These are phyloP conservation scores for Melanotaenia nigrans DNA, from an alignment of 2,797 vertebrate species.

Conservation along the genomic window DNA sequence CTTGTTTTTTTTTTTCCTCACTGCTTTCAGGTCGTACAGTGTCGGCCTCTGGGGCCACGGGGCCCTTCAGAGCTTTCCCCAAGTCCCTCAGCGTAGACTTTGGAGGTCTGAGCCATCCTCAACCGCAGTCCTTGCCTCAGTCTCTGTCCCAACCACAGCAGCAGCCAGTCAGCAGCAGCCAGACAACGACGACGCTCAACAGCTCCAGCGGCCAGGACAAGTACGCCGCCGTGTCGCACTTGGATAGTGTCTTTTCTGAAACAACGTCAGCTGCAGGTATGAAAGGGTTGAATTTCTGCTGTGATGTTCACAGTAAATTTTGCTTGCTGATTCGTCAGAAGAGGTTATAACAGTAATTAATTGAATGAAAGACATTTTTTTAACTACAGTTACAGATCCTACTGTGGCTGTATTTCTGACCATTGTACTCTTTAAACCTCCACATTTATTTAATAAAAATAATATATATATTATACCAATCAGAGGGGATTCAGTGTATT, in stretches of 20 bases:
- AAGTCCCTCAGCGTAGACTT: conserved; percentile 87
- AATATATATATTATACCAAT: background rate
- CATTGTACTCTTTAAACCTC: background rate
- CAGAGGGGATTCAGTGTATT: background rate
- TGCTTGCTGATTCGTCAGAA: background rate
- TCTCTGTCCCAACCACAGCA: conserved; percentile 63
- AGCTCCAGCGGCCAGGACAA: conserved; percentile 68
- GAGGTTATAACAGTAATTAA: background rate
- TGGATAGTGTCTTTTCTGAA: conserved; percentile 81
- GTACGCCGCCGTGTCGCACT: conserved; percentile 83
- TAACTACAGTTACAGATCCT: too few relatives aligned
- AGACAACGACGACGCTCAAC: conserved; percentile 41
- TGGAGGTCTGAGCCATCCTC: conserved; percentile 78
- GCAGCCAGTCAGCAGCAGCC: conserved; percentile 27
- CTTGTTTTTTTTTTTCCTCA: background rate
- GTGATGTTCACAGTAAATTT: background rate
- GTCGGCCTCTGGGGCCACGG: conserved; percentile 76
- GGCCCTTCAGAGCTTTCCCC: conserved; percentile 84
- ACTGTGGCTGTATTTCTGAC: too few relatives aligned
- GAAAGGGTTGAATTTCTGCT: background rate
- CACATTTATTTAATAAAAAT: background rate
- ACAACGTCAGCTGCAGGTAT: conserved; percentile 70
- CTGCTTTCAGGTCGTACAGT: conserved; percentile 76
- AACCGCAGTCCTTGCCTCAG: conserved; percentile 61
- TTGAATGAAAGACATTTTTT: background rate